Percentiles rank a stretch among this genome's conserved stretches.
Evolutionary conservation across 2,888 invertebrate genomes (phyloP).

Genomic region (Epiblema foenella): DNA sequence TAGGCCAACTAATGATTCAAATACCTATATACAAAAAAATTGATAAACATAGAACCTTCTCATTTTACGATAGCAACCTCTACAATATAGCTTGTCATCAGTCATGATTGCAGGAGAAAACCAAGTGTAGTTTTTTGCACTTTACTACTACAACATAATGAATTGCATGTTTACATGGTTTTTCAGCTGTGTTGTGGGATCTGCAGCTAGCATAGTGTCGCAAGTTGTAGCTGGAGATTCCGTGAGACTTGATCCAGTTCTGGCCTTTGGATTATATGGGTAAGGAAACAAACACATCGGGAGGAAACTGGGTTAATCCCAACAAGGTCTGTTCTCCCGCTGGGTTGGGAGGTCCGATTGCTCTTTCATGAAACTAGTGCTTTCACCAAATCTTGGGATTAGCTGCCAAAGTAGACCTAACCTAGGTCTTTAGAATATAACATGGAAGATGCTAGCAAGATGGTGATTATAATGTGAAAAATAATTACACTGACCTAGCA

Average conservation of each 20-base stretch:
- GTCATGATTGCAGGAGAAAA: neutral
- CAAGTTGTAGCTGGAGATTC: slow-evolving; percentile 88
- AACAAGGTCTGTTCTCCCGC: too few species aligned
- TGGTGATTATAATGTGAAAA: too few species aligned
- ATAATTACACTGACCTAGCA: too few species aligned
- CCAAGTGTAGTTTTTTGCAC: neutral
- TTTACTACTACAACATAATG: neutral
- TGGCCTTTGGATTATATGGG: slow-evolving; percentile 92
- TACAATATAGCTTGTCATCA: neutral
- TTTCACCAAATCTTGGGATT: too few species aligned
- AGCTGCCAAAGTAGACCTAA: too few species aligned
- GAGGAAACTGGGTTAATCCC: too few species aligned
- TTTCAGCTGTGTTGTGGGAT: slow-evolving; percentile 89
- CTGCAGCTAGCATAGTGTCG: slow-evolving; percentile 89
- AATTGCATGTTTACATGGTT: slow-evolving; percentile 1
- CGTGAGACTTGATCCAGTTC: slow-evolving; percentile 87
- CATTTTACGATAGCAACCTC: neutral
- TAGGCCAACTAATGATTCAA: neutral
- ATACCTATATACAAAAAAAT: too few species aligned
- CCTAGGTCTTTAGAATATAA: too few species aligned
- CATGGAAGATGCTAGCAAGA: too few species aligned
- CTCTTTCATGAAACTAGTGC: too few species aligned
- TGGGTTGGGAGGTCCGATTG: too few species aligned
- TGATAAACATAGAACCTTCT: too few species aligned
- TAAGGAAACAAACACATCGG: slow-evolving; percentile 63